A percentile compares a stretch with the other conserved stretches of the same genome.
These are phyloP conservation scores for Rhegmatorhina hoffmannsi DNA, from an alignment of 2,113 vertebrate species.

Conservation along the genomic window DNA sequence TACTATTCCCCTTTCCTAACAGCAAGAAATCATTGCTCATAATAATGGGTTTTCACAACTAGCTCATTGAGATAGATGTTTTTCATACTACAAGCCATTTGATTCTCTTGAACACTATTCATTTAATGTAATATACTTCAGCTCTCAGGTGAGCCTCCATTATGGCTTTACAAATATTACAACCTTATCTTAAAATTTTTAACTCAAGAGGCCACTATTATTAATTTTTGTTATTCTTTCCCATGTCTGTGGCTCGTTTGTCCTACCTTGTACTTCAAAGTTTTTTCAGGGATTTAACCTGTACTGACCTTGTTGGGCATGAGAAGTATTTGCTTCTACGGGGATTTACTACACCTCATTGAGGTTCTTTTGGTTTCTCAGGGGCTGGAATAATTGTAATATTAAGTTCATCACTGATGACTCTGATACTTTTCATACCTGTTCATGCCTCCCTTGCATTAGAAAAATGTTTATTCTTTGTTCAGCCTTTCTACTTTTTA, in stretches of 20 bases:
- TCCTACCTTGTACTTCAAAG: not conserved
- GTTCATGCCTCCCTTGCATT: not conserved
- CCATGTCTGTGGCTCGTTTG: not conserved
- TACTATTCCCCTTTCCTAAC: not conserved
- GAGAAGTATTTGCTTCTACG: not conserved
- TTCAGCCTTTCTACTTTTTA: not conserved
- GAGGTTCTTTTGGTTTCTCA: not conserved
- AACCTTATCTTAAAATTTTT: not conserved
- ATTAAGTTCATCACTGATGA: not conserved
- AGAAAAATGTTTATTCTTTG: not conserved
- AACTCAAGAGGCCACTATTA: not conserved
- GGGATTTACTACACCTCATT: not conserved
- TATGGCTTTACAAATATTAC: not conserved
- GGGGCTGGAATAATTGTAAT: not conserved
- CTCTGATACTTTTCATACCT: not conserved
- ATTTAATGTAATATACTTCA: not conserved
- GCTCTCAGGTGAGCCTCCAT: not conserved
- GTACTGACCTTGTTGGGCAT: not conserved
- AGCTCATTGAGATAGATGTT: not conserved
- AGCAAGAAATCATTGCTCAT: not conserved
- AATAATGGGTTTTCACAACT: not conserved
- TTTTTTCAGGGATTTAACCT: not conserved
- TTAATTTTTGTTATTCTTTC: not conserved
- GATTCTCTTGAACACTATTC: not conserved
- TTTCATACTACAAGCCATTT: not conserved